Conservation (phyloP, 2,888 invertebrate genomes). For the Alentia gelatinosa region DNA sequence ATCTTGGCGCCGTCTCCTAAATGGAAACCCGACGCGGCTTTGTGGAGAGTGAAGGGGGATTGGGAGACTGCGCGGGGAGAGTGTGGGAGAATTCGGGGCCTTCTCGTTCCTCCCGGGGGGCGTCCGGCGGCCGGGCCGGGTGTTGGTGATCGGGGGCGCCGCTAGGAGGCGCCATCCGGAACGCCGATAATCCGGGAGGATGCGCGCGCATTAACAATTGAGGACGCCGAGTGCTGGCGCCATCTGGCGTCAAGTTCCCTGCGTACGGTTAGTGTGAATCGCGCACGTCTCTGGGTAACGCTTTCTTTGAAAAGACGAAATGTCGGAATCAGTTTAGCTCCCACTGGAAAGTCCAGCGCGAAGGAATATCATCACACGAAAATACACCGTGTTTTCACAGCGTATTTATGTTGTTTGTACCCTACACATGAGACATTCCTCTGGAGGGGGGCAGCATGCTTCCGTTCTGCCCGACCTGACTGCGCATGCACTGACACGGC, state of each 20-base stretch:
- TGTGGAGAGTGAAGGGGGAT: not conserved
- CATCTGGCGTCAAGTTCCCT: constrained; percentile 18
- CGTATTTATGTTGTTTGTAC: no score
- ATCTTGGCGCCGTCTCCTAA: not conserved
- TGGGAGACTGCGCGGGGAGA: not conserved
- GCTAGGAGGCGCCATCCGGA: not conserved
- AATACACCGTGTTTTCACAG: no score
- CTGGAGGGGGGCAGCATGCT: no score
- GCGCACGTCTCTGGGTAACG: not conserved
- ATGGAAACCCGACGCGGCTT: not conserved
- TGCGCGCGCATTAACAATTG: constrained; percentile 47
- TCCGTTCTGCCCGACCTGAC: no score
- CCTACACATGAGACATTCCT: no score
- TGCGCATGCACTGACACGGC: not conserved
- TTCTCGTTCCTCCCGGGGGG: not conserved
- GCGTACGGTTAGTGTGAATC: not conserved
- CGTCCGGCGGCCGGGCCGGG: not conserved
- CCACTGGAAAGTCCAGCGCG: no score
- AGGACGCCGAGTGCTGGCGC: not conserved
- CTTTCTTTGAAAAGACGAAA: no score
- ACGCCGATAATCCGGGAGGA: constrained; percentile 41
- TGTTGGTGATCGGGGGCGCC: not conserved
- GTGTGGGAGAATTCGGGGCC: not conserved
- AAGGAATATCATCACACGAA: no score
- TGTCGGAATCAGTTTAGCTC: no score